Conservation (phyloP, 2,888 invertebrate species). For the Polyploca ridens region DNA sequence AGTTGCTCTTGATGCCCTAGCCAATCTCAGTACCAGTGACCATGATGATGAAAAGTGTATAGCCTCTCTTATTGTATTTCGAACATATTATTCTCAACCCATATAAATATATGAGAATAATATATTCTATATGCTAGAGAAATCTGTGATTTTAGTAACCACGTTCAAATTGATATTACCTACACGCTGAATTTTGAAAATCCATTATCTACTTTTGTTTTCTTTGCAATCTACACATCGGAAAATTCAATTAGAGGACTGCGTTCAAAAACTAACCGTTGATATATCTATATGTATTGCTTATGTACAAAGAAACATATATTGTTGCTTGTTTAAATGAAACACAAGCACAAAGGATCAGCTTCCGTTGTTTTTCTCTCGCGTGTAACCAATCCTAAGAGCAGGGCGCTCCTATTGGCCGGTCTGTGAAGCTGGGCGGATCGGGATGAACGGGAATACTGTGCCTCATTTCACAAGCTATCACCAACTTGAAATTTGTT, state of each 20-base stretch:
- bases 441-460: slow-evolving; percentile 55
- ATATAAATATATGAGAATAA: too few relatives aligned
- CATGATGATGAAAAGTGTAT: too few relatives aligned
- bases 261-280: slow-evolving; percentile 9
- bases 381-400: slow-evolving; percentile 73
- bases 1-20: too few relatives aligned
- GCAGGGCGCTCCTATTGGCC: slow-evolving; percentile 59
- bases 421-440: slow-evolving; percentile 58
- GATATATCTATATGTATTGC: not conserved
- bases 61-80: too few relatives aligned
- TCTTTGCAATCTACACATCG: not conserved
- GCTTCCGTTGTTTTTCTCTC: slow-evolving; percentile 64
- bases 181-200: too few relatives aligned
- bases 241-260: not conserved
- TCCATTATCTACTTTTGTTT: not conserved
- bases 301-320: slow-evolving; percentile 9
- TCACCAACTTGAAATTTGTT: slow-evolving; percentile 56
- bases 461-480: slow-evolving; percentile 40
- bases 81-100: too few relatives aligned
- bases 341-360: slow-evolving; percentile 65
- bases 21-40: too few relatives aligned
- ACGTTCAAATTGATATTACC: too few relatives aligned
- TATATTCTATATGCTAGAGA: too few relatives aligned
- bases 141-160: too few relatives aligned
- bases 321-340: slow-evolving; percentile 59